Percentiles rank a stretch among this genome's conserved stretches.
phyloP scores from a whole-genome alignment of 92 coral and sea anemone genomes.

The Actinernus sp. region DNA sequence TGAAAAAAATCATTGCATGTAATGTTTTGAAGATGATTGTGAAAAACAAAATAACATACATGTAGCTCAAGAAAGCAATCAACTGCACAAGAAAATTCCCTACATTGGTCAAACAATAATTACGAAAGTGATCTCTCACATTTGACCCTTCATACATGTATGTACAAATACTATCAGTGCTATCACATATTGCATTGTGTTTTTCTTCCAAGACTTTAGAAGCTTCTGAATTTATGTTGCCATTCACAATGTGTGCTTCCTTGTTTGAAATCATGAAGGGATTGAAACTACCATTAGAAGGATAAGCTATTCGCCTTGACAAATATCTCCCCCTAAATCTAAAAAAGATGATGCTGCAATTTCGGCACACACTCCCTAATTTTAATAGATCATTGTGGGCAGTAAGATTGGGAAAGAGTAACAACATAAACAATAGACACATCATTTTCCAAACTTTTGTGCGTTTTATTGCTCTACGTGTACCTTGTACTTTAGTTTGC shows the following conservation, averaged over 20 bases:
- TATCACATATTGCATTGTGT: neutral
- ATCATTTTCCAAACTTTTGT: too few relatives aligned
- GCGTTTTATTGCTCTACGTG: too few relatives aligned
- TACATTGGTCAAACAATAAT: conserved; percentile 61
- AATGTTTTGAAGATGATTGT: conserved; percentile 37
- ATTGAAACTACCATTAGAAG: conserved; percentile 24
- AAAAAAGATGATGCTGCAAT: neutral
- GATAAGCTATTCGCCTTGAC: conserved; percentile 49
- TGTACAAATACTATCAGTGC: neutral
- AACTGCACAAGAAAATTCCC: conserved; percentile 79
- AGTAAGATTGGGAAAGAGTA: too few relatives aligned
- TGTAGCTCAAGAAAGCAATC: conserved; percentile 67
- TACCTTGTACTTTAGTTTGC: too few relatives aligned
- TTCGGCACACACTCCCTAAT: too few relatives aligned
- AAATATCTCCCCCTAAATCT: conserved; percentile 51
- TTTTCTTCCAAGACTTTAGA: conserved; percentile 3
- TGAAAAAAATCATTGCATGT: conserved; percentile 55
- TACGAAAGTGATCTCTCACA: conserved; percentile 53
- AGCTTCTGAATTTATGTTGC: conserved; percentile 15
- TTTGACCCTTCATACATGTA: conserved; percentile 28
- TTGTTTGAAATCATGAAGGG: conserved; percentile 42
- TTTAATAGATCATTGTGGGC: too few relatives aligned
- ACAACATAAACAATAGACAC: too few relatives aligned
- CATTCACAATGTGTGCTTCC: conserved; percentile 57
- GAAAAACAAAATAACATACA: conserved; percentile 40